Evolutionary conservation across 2,113 vertebrate species (phyloP).

Genomic region (Tetraodon nigroviridis): DNA sequence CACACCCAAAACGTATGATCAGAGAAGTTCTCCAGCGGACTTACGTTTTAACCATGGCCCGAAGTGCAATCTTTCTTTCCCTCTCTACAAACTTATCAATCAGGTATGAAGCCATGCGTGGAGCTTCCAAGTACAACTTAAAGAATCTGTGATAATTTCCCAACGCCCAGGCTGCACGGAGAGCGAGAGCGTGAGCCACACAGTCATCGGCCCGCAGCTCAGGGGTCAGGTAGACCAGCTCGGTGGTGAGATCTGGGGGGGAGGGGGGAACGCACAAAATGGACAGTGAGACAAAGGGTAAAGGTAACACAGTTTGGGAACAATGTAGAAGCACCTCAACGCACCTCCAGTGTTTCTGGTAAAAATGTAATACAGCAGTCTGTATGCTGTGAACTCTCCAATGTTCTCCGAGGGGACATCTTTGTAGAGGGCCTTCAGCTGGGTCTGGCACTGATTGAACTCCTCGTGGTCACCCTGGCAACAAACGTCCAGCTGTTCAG

Average conservation of each 20-base stretch:
- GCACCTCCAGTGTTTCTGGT: conserved; percentile 89
- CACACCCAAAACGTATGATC: too few relatives aligned
- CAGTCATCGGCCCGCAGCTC: conserved; percentile 80
- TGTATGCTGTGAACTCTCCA: conserved; percentile 89
- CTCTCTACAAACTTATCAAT: conserved; percentile 92
- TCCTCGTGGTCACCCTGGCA: conserved; percentile 88
- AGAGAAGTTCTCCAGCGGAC: conserved; percentile 34
- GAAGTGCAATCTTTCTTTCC: conserved; percentile 84
- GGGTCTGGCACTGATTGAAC: conserved; percentile 93
- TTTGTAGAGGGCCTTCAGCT: conserved; percentile 86
- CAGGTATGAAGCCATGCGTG: conserved; percentile 89
- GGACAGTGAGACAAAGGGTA: not conserved
- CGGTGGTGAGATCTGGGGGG: conserved; percentile 83
- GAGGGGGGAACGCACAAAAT: not conserved
- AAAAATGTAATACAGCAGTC: conserved; percentile 90
- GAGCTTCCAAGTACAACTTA: conserved; percentile 79
- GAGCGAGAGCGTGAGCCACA: conserved; percentile 81
- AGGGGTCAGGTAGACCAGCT: conserved; percentile 83
- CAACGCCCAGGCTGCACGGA: conserved; percentile 86
- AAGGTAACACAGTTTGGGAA: too few relatives aligned
- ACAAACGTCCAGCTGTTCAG: not conserved
- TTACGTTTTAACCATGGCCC: conserved; percentile 92
- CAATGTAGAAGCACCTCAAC: conserved; percentile 6
- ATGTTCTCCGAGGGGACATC: conserved; percentile 83
- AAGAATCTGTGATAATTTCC: conserved; percentile 89